These are phyloP conservation scores for Sisyra terminalis DNA, from an alignment of 2,888 invertebrate genomes.

Conservation along the genomic window DNA sequence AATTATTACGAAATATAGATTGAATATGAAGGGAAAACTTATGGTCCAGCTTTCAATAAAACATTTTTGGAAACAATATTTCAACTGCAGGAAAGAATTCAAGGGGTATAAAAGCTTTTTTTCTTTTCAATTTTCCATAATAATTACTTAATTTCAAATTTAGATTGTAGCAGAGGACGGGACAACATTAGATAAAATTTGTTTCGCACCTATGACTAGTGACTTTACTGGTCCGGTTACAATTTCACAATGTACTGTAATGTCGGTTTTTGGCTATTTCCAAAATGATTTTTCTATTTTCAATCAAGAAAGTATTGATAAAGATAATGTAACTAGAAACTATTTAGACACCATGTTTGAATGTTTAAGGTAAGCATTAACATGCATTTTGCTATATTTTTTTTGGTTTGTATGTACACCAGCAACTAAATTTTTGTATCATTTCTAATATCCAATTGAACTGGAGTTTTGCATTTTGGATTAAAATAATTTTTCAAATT, in stretches of 20 bases:
- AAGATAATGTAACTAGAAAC: constrained; percentile 17
- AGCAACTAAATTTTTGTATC: too few relatives aligned
- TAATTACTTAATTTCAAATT: too few relatives aligned
- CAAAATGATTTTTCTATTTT: constrained; percentile 38
- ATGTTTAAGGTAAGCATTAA: constrained; percentile 28
- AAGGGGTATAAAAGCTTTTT: constrained; percentile 27
- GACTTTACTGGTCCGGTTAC: constrained; percentile 38
- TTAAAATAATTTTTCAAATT: too few relatives aligned
- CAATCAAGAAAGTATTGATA: constrained; percentile 17
- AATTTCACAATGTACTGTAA: constrained; percentile 54
- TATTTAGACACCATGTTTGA: constrained; percentile 35
- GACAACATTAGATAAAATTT: constrained; percentile 49
- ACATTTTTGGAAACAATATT: constrained; percentile 59
- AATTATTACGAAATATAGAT: constrained; percentile 15
- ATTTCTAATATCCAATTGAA: too few relatives aligned
- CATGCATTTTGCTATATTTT: too few relatives aligned
- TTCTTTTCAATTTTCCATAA: constrained; percentile 1
- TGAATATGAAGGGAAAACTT: constrained; percentile 27
- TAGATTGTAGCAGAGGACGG: constrained; percentile 24
- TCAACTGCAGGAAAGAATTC: constrained; percentile 46
- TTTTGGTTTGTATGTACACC: too few relatives aligned
- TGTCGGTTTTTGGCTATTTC: constrained; percentile 70
- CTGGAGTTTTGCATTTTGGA: too few relatives aligned
- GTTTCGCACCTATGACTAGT: constrained; percentile 65
- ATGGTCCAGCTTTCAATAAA: constrained; percentile 67